These are phyloP conservation scores for Drosophila mercatorum DNA, from an alignment of 2,888 invertebrate genomes.

Conservation along the genomic window DNA sequence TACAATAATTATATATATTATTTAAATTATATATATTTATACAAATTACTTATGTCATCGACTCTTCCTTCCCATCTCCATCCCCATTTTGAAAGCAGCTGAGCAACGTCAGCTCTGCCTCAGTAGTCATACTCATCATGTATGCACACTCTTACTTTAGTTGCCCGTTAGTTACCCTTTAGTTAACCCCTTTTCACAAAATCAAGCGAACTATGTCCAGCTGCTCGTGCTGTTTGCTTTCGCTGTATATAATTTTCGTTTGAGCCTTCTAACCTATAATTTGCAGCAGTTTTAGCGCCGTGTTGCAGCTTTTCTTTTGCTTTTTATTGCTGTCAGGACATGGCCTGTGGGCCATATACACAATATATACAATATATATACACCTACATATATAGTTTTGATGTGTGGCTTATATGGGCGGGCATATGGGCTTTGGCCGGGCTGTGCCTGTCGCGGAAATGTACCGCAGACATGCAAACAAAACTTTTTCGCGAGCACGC, in stretches of 20 bases:
- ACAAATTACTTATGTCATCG: too few species aligned
- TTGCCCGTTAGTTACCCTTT: background rate
- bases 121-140: background rate
- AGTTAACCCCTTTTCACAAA: slow-evolving; percentile 1
- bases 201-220: slow-evolving; percentile 9
- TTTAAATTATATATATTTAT: too few species aligned
- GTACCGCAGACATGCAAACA: slow-evolving; percentile 81
- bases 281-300: slow-evolving; percentile 72
- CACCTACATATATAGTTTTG: background rate
- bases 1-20: too few species aligned
- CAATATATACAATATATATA: background rate
- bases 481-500: slow-evolving; percentile 71
- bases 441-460: slow-evolving; percentile 81
- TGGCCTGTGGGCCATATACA: slow-evolving; percentile 2
- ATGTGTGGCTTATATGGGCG: slow-evolving; percentile 35
- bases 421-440: slow-evolving; percentile 43
- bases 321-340: slow-evolving; percentile 45
- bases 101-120: background rate
- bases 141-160: background rate
- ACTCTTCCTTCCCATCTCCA: too few species aligned
- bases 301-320: slow-evolving; percentile 57
- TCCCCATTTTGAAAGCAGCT: background rate
- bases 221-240: slow-evolving; percentile 7
- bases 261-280: slow-evolving; percentile 71
- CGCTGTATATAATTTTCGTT: slow-evolving; percentile 56